phyloP scores from a whole-genome alignment of 2,113 vertebrate genomes.

The Acrocephalus kingi region DNA sequence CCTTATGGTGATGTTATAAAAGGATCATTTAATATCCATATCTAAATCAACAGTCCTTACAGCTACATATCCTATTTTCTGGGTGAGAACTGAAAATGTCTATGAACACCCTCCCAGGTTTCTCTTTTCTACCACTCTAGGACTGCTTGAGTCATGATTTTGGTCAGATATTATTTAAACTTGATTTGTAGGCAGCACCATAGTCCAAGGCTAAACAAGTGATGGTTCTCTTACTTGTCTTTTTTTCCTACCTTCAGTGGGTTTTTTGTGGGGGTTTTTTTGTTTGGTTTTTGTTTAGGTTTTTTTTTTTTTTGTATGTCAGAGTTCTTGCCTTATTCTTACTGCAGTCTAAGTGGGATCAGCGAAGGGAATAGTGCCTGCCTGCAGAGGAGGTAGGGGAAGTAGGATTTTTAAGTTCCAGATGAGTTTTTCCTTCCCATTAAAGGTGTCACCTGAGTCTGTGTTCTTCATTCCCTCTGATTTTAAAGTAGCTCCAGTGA shows the following conservation, averaged over 20 bases:
- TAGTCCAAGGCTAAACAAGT: neutral
- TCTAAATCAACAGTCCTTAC: neutral
- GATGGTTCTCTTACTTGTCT: neutral
- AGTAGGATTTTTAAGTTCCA: neutral
- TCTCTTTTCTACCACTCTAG: neutral
- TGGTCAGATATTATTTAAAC: neutral
- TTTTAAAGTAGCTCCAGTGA: slow-evolving; percentile 63
- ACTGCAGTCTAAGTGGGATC: neutral
- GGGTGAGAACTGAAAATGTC: neutral
- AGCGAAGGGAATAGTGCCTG: neutral
- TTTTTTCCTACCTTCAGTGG: neutral
- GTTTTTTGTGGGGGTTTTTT: neutral
- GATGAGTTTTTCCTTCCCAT: neutral
- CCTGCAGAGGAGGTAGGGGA: neutral
- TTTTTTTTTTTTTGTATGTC: neutral
- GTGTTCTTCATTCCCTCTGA: neutral
- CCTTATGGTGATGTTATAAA: neutral
- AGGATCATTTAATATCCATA: neutral
- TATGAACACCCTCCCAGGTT: neutral
- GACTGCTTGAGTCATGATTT: neutral
- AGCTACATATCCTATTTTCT: neutral
- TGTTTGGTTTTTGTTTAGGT: neutral
- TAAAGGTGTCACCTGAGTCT: neutral
- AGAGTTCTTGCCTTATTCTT: neutral
- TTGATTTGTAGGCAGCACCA: neutral